Evolutionary conservation across 2,113 vertebrate genomes (phyloP), one percentile per base, ranked within the genome.

Genomic region (Rhipidura dahli): DNA sequence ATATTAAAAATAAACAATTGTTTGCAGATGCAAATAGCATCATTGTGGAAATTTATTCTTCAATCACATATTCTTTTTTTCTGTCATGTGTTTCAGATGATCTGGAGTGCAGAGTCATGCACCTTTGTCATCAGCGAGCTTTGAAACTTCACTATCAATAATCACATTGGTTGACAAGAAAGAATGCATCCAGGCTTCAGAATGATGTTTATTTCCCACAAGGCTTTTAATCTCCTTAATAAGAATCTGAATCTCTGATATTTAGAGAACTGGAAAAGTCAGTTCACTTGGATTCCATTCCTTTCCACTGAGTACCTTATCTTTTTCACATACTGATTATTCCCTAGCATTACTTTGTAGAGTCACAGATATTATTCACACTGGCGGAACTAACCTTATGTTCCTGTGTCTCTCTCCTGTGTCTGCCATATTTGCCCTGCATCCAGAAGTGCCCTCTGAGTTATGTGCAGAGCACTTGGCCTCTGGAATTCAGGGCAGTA

Each of bases 191-290:
- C 68, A 68, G 50, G 24, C 27, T 81, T 86, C 66, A 82, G 10
- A 78, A 31, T 13, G 4, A n/a, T 71, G n/a, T 51, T 92, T 94
- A 57, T 94, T 81, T 82, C 57, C 73, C 83, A 79, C 15, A 82
- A 64, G 44, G 13, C 5, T 69, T 94, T 95, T 87, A 87, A 96
- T 79, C 65, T 71, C 15, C 45, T 81, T 78, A 79, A 39, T 69
- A 81, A 66, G 27, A 81, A 47, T 87, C 64, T 89, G 33, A 44
- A 77, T 92, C 30, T 47, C 35, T 79, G 53, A 64, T 78, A 81
- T 59, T 90, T 75, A 89, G 15, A 33, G 54, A 78, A 60, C 30
- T 44, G 53, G 56, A 91, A 37, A 89, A 92, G 39, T 30, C 7
- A 0, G 31, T 68, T 89, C 57, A 28, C 24, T 75, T 56, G n/a